phyloP scores from a whole-genome alignment of 1,140 invertebrate genomes.

The Laupala kohalensis region DNA sequence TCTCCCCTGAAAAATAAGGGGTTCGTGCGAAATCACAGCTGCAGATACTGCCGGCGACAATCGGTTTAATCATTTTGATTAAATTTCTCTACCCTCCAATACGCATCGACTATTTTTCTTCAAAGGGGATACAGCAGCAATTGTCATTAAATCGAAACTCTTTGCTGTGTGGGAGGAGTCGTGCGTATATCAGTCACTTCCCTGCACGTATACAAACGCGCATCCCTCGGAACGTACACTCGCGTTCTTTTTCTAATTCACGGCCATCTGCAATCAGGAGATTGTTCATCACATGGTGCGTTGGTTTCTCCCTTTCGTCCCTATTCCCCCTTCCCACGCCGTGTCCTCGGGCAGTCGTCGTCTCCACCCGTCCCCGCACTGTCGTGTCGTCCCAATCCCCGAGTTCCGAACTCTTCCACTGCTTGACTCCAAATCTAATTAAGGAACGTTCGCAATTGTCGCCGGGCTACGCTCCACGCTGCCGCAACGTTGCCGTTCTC shows the following conservation, averaged over 20 bases:
- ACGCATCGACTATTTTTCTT: neutral
- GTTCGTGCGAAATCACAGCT: neutral
- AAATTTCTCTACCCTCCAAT: neutral
- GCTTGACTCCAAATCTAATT: slow-evolving; percentile 20
- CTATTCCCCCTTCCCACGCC: slow-evolving; percentile 31
- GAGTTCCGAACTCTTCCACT: slow-evolving; percentile 12
- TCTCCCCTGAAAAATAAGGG: too few species aligned
- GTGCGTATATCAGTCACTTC: neutral
- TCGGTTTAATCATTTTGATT: neutral
- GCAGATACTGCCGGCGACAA: neutral
- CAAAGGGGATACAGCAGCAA: neutral
- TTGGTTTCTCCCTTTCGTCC: slow-evolving; percentile 15
- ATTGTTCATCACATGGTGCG: slow-evolving; percentile 5
- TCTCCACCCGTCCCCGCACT: slow-evolving; percentile 31
- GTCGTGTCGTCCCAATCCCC: slow-evolving; percentile 31
- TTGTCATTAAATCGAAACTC: neutral
- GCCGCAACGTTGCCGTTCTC: neutral
- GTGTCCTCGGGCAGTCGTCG: too few species aligned
- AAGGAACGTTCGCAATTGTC: slow-evolving; percentile 13
- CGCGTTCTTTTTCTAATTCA: neutral
- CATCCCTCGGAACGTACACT: neutral
- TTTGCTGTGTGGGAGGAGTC: neutral
- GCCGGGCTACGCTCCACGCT: neutral
- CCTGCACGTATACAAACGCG: neutral
- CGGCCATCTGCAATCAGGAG: neutral